Evolutionary conservation across 2,797 vertebrate genomes (phyloP).

Genomic region (Molossus molossus): DNA sequence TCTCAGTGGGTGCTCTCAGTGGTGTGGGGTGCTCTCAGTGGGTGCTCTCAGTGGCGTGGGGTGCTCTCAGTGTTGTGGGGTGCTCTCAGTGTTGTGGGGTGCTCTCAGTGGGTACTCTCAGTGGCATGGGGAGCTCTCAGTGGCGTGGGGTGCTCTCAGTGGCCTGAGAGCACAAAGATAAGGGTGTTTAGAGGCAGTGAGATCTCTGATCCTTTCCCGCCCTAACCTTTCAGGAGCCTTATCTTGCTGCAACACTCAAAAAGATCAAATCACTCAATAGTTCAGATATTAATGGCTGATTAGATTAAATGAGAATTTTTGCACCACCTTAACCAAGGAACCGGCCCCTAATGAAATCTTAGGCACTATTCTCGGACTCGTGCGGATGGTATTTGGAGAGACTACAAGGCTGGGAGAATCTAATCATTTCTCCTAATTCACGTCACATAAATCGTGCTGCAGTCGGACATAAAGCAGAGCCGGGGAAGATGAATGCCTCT

Average conservation of each 20-base stretch:
- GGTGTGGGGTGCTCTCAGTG: too few species aligned
- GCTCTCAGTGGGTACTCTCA: too few species aligned
- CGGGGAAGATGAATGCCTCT: neutral
- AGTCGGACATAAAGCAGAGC: neutral
- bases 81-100: too few species aligned
- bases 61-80: too few species aligned
- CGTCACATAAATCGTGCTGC: neutral
- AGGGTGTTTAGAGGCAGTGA: neutral
- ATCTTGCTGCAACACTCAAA: neutral
- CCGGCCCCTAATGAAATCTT: neutral
- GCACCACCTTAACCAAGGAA: neutral
- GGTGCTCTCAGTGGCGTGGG: too few species aligned
- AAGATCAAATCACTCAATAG: conserved; percentile 19
- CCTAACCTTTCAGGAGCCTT: neutral
- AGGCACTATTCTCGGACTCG: neutral
- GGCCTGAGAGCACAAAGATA: neutral
- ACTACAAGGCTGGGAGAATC: neutral
- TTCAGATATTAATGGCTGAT: conserved; percentile 52
- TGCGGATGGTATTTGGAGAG: neutral
- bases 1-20: too few species aligned
- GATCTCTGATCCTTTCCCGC: neutral
- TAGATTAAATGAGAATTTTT: neutral
- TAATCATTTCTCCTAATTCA: neutral
- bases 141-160: neutral
- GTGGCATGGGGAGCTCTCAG: too few species aligned